phyloP scores from a whole-genome alignment of 1,140 invertebrate genomes.

The Notospermus geniculatus region DNA sequence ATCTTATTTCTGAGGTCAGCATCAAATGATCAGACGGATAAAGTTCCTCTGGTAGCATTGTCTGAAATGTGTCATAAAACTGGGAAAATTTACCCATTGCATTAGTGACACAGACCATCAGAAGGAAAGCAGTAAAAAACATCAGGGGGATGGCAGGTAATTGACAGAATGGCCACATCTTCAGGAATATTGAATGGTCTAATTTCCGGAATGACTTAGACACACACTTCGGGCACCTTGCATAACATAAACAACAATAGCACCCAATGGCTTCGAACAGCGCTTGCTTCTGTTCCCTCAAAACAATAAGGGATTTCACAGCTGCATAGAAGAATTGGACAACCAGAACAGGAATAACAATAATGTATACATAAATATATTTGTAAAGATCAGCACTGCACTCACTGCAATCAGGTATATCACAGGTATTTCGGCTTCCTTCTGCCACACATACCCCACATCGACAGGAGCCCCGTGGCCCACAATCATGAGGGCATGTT shows the following conservation, averaged over 20 bases:
- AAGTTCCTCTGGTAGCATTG: slow-evolving; percentile 34
- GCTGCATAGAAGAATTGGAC: slow-evolving; percentile 30
- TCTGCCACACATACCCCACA: slow-evolving; percentile 40
- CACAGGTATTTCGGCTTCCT: slow-evolving; percentile 30
- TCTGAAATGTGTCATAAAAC: slow-evolving; percentile 24
- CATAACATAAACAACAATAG: slow-evolving; percentile 38
- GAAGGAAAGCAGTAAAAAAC: slow-evolving; percentile 15
- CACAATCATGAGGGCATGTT: slow-evolving; percentile 41
- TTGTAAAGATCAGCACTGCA: slow-evolving; percentile 26
- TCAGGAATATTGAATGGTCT: slow-evolving; percentile 16
- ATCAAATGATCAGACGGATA: slow-evolving; percentile 46
- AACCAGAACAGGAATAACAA: slow-evolving; percentile 21
- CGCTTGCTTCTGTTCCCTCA: slow-evolving; percentile 22
- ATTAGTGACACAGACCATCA: slow-evolving; percentile 12
- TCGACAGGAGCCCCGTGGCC: slow-evolving; percentile 38
- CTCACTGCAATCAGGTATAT: slow-evolving; percentile 35
- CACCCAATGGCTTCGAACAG: slow-evolving; percentile 29
- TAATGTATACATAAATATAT: slow-evolving; percentile 13
- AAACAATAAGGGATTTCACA: slow-evolving; percentile 28
- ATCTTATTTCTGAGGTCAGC: slow-evolving; percentile 22
- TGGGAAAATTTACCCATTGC: slow-evolving; percentile 18
- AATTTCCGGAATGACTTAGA: slow-evolving; percentile 12
- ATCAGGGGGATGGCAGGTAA: slow-evolving; percentile 33
- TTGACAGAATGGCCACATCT: slow-evolving; percentile 26
- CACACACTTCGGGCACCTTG: slow-evolving; percentile 21